phyloP scores from a whole-genome alignment of 2,888 invertebrate species.

The Drosophila longiperda region DNA sequence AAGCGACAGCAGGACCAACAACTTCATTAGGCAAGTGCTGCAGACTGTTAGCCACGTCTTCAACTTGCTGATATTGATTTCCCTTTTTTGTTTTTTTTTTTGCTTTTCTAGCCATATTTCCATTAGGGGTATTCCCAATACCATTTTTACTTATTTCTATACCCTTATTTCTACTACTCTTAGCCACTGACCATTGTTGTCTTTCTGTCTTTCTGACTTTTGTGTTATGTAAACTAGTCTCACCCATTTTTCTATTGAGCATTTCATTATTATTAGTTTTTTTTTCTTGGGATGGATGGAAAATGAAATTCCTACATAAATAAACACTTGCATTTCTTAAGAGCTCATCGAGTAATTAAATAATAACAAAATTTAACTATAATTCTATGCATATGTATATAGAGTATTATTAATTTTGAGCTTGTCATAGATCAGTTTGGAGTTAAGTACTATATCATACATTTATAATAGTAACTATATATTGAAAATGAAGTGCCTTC shows the following conservation, averaged over 20 bases:
- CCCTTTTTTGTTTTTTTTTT: constrained; percentile 7
- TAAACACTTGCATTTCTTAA: neutral
- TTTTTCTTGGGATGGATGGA: neutral
- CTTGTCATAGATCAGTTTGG: neutral
- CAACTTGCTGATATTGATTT: constrained; percentile 61
- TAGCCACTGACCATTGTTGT: neutral
- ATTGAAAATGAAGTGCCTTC: neutral
- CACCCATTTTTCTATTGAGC: neutral
- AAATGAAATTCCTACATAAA: neutral
- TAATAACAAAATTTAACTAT: neutral
- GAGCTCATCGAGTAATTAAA: neutral
- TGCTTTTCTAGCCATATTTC: constrained; percentile 37
- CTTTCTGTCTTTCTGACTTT: neutral
- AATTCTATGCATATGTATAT: neutral
- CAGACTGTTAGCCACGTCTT: constrained; percentile 36
- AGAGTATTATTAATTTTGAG: neutral
- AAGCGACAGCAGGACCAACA: constrained; percentile 24
- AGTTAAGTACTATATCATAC: neutral
- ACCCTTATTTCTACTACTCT: constrained; percentile 12
- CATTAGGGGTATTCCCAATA: constrained; percentile 32
- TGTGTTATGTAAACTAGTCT: neutral
- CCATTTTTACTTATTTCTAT: neutral
- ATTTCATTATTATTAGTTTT: neutral
- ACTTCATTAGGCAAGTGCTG: constrained; percentile 64
- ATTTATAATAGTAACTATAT: neutral